Evolutionary conservation across 1,140 invertebrate genomes (phyloP).

Genomic region (Linepithema humile): DNA sequence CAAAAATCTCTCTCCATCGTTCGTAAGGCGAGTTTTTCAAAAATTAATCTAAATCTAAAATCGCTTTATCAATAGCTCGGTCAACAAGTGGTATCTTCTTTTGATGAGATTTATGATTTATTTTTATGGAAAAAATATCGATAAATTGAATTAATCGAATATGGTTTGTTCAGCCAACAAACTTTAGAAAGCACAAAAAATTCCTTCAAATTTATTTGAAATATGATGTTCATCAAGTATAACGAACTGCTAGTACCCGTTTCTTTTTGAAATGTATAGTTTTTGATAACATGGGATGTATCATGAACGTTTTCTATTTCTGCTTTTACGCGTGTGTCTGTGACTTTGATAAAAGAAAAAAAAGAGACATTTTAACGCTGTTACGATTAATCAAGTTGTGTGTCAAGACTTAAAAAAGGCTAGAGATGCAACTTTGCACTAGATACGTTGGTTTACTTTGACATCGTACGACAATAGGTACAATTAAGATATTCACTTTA

Average conservation of each 20-base stretch:
- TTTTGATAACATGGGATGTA: constrained; percentile 3
- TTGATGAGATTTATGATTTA: neutral
- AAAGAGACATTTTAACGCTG: constrained; percentile 5
- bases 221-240: neutral
- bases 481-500: constrained; percentile 18
- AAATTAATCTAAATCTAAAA: constrained; percentile 2
- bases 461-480: constrained; percentile 40
- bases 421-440: constrained; percentile 26
- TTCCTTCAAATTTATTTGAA: neutral
- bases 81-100: too few relatives aligned
- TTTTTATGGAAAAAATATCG: too few relatives aligned
- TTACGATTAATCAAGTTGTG: neutral
- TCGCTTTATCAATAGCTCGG: constrained; percentile 1
- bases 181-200: neutral
- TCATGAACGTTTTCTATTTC: constrained; percentile 40
- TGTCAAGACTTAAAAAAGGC: neutral
- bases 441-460: constrained; percentile 35
- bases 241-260: neutral
- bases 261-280: constrained; percentile 20
- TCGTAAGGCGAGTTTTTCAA: neutral
- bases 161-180: constrained; percentile 21
- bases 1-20: constrained; percentile 16
- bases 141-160: neutral
- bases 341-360: neutral
- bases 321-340: constrained; percentile 9